phyloP scores from a whole-genome alignment of 2,113 vertebrate species.

The Asarcornis scutulata region DNA sequence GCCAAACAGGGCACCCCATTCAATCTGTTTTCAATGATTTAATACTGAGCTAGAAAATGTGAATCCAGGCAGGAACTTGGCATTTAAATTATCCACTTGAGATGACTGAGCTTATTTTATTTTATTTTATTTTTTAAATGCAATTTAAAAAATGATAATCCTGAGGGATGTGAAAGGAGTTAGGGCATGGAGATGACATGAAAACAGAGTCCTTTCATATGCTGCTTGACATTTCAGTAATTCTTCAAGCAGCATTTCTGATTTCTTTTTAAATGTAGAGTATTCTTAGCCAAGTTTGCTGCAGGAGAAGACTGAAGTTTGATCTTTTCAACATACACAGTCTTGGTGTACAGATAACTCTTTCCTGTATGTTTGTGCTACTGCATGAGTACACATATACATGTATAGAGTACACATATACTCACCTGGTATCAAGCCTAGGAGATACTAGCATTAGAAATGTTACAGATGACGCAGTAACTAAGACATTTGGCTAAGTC shows the following conservation, averaged over 20 bases:
- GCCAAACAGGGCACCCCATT: neutral
- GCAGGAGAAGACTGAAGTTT: neutral
- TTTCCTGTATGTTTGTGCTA: neutral
- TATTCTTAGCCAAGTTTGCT: neutral
- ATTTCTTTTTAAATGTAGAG: neutral
- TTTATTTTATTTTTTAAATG: neutral
- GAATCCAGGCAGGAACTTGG: constrained; percentile 10
- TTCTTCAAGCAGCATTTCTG: neutral
- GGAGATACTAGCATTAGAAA: neutral
- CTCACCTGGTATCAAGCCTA: neutral
- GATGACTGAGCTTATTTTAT: neutral
- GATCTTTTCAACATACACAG: neutral
- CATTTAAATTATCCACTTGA: neutral
- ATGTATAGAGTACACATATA: neutral
- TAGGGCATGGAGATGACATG: neutral
- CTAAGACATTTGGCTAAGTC: neutral
- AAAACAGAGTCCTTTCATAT: constrained; percentile 4
- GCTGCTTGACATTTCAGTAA: constrained; percentile 24
- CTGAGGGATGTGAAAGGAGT: constrained; percentile 2
- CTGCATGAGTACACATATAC: neutral
- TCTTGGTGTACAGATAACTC: neutral
- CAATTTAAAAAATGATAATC: neutral
- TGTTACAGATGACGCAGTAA: neutral
- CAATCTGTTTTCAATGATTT: neutral
- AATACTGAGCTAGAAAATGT: neutral